Evolutionary conservation across 1,140 invertebrate species (phyloP).

Genomic region (Melanaphis sacchari): DNA sequence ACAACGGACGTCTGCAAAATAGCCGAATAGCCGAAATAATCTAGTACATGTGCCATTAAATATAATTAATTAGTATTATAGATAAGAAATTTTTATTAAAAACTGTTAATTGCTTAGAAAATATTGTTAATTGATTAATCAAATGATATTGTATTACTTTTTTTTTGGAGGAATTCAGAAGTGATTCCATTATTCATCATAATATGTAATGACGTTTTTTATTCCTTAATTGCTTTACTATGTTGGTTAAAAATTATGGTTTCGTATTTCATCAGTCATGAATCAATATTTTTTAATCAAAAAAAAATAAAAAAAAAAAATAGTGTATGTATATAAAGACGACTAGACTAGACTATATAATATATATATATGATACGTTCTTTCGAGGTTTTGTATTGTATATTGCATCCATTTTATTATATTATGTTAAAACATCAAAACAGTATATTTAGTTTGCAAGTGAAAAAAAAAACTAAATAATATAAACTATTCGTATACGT

Average conservation of each 20-base stretch:
- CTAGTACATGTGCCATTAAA: neutral
- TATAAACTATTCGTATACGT: neutral
- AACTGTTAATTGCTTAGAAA: neutral
- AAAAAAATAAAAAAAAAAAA: neutral
- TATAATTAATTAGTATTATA: neutral
- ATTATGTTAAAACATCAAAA: neutral
- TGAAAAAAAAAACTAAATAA: neutral
- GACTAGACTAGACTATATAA: too few relatives aligned
- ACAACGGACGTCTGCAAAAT: too few relatives aligned
- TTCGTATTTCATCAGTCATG: neutral
- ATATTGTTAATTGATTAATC: neutral
- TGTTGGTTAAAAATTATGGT: neutral
- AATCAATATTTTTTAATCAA: slow-evolving; percentile 17
- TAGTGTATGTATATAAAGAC: neutral
- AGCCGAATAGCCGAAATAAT: neutral
- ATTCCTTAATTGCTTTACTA: neutral
- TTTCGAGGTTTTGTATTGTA: neutral
- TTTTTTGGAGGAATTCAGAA: neutral
- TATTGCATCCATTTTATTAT: neutral
- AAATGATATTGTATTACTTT: neutral
- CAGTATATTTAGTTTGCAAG: neutral
- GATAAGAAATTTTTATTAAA: neutral
- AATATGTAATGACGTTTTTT: neutral
- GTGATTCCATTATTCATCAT: neutral
- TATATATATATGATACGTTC: neutral